Evolutionary conservation across 2,888 invertebrate genomes (phyloP).

Genomic region (Axea sp.): DNA sequence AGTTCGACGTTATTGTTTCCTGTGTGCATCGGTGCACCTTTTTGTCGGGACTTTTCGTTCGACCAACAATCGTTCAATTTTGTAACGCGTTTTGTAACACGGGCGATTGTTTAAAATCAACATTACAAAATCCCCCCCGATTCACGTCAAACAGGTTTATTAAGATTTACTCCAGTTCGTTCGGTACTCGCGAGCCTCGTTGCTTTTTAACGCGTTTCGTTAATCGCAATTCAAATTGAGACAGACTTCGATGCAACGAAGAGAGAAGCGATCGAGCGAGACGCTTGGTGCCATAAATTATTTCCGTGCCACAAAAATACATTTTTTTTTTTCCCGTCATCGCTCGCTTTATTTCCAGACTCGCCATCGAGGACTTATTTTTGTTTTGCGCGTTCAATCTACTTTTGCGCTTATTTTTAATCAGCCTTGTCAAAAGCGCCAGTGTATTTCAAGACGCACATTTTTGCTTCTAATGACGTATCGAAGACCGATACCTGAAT

Average conservation of each 20-base stretch:
- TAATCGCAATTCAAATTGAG: conserved; percentile 5
- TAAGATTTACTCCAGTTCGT: conserved; percentile 21
- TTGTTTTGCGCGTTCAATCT: conserved; percentile 27
- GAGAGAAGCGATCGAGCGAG: too few relatives aligned
- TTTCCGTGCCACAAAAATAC: conserved; percentile 4
- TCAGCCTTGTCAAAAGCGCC: conserved; percentile 10
- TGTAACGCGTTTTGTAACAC: conserved; percentile 13
- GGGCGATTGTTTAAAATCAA: conserved; percentile 11
- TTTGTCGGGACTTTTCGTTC: conserved; percentile 16
- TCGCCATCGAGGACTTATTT: conserved; percentile 15
- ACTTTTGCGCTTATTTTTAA: conserved; percentile 18
- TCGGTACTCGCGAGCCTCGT: conserved; percentile 7
- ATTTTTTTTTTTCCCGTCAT: background rate
- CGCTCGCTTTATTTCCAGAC: conserved; percentile 16
- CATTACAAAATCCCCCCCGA: background rate
- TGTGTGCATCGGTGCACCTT: conserved; percentile 11
- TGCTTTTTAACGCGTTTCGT: conserved; percentile 17
- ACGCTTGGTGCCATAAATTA: background rate
- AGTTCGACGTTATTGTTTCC: conserved; percentile 11
- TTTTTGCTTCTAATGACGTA: conserved; percentile 15
- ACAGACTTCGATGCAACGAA: background rate
- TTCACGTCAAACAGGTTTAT: conserved; percentile 37
- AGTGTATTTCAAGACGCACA: conserved; percentile 4
- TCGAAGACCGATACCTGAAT: conserved; percentile 20
- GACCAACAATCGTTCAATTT: conserved; percentile 21